These are phyloP conservation scores for Dysdera silvatica DNA, from an alignment of 1,140 invertebrate species.

Conservation along the genomic window DNA sequence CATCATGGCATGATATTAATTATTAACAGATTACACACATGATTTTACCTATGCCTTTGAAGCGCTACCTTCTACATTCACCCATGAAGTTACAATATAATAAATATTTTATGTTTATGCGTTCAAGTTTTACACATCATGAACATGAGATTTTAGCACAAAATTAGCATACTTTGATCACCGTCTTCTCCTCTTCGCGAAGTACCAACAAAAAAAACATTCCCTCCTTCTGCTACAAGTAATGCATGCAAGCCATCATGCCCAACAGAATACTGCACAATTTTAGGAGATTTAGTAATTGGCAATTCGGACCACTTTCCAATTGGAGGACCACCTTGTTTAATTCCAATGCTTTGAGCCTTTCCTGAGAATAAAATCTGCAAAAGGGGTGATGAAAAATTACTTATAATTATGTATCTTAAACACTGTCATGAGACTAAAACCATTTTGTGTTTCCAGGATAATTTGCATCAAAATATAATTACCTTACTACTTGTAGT, in stretches of 20 bases:
- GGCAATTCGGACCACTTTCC: constrained; percentile 67
- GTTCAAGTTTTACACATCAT: no score
- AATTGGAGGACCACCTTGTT: constrained; percentile 51
- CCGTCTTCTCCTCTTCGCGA: constrained; percentile 90
- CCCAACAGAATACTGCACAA: constrained; percentile 72
- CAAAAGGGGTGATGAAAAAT: no score
- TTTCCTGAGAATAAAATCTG: constrained; percentile 72
- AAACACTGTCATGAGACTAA: no score
- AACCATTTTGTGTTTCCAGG: no score
- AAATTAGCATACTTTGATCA: constrained; percentile 51
- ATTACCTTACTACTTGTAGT: constrained; percentile 66
- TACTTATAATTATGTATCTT: no score
- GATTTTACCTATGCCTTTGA: no score
- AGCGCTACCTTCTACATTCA: no score
- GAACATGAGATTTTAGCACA: background rate
- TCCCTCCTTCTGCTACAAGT: constrained; percentile 79
- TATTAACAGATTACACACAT: no score
- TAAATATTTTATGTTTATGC: no score
- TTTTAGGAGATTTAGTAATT: constrained; percentile 64
- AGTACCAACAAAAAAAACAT: constrained; percentile 76
- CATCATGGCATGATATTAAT: no score
- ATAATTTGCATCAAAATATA: background rate
- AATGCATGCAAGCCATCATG: constrained; percentile 88
- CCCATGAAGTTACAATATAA: no score
- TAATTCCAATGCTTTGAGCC: constrained; percentile 62